phyloP scores from a whole-genome alignment of 2,888 invertebrate species.

The Cremastinae sp. region DNA sequence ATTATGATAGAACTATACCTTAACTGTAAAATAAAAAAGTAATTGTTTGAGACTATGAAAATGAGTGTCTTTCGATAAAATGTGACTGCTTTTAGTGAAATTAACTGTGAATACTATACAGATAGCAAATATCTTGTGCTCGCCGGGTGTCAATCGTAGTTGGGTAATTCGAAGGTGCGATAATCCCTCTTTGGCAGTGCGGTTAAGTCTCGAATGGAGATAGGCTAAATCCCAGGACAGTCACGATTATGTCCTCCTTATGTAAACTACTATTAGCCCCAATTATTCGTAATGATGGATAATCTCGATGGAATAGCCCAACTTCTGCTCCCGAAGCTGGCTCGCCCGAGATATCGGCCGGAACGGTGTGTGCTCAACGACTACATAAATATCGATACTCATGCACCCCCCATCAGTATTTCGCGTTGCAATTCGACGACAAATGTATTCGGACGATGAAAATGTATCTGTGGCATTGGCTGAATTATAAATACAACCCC shows the following conservation, averaged over 20 bases:
- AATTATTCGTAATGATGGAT: conserved; percentile 56
- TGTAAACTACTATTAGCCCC: conserved; percentile 28
- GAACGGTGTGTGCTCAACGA: background rate
- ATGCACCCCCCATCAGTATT: background rate
- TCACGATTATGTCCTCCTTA: conserved; percentile 35
- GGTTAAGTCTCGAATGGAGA: conserved; percentile 17
- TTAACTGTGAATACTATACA: background rate
- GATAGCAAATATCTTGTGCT: background rate
- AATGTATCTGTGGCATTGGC: background rate
- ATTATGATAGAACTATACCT: too few relatives aligned
- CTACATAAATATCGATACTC: background rate
- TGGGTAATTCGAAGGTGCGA: conserved; percentile 5
- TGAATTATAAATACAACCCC: conserved; percentile 12
- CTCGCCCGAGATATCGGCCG: conserved; percentile 42
- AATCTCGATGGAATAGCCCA: conserved; percentile 40
- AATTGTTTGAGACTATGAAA: too few relatives aligned
- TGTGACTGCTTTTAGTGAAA: background rate
- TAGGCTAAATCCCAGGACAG: conserved; percentile 19
- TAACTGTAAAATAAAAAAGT: too few relatives aligned
- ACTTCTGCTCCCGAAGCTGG: conserved; percentile 40
- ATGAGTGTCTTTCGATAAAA: too few relatives aligned
- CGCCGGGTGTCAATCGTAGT: background rate
- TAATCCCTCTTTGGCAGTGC: conserved; percentile 17
- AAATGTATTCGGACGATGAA: background rate
- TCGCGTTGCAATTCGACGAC: too few relatives aligned